These are phyloP conservation scores for Caenorhabditis sp. DNA, from an alignment of 2,888 invertebrate species.

Conservation along the genomic window DNA sequence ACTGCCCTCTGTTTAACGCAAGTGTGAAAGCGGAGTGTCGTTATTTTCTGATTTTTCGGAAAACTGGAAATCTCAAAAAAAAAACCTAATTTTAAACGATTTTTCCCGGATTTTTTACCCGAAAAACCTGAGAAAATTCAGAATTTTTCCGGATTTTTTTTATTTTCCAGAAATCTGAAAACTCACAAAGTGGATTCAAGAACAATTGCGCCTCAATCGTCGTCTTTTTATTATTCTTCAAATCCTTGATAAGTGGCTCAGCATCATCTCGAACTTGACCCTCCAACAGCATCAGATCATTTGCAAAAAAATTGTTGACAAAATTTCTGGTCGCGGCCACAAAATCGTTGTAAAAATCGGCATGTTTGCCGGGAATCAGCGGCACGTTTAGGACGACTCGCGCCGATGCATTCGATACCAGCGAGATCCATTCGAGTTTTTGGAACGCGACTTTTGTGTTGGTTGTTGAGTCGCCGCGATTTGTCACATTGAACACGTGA, in stretches of 20 bases:
- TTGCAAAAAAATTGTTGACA: constrained; percentile 41
- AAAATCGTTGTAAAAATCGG: constrained; percentile 55
- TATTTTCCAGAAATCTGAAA: too few species aligned
- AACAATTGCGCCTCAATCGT: constrained; percentile 51
- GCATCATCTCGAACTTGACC: constrained; percentile 43
- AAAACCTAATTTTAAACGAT: too few species aligned
- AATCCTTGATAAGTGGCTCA: constrained; percentile 51
- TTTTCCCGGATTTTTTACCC: too few species aligned
- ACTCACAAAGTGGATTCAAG: constrained; percentile 45
- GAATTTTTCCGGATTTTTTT: too few species aligned
- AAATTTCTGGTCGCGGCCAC: constrained; percentile 43
- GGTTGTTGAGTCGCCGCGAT: constrained; percentile 35
- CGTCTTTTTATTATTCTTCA: constrained; percentile 52
- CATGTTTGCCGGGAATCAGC: constrained; percentile 10
- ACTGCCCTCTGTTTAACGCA: too few species aligned
- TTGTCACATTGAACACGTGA: constrained; percentile 41
- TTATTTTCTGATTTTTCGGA: too few species aligned
- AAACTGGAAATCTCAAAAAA: too few species aligned
- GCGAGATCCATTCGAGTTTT: constrained; percentile 51
- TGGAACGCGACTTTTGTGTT: constrained; percentile 44
- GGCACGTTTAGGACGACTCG: constrained; percentile 43
- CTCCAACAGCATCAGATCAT: constrained; percentile 44
- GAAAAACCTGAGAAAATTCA: too few species aligned
- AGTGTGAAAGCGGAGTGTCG: too few species aligned
- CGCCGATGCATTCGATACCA: constrained; percentile 51